Base-by-base conservation (phyloP, 2,888 invertebrate genomes). In the Cryptocephalus moraei region DNA sequence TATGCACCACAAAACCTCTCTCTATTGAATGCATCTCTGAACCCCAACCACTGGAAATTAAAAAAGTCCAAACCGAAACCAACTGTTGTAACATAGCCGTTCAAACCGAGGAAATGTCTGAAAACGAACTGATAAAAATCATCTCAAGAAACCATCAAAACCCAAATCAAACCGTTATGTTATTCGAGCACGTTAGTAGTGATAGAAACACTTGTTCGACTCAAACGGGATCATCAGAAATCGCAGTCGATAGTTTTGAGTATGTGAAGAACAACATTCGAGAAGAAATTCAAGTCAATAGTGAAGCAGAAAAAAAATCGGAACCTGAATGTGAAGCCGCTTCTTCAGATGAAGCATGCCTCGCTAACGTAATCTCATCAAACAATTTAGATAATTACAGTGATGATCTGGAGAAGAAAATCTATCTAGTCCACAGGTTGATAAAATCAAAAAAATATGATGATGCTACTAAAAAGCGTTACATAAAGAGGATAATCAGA, bases 401-500 rank as follows among this genome's bases (percentile, higher is more conserved):
- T 3, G 74, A 73, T 50, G 82, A 84, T 59, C 68, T 84, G 49
- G 79, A 83, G 57, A 76, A 76, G 53, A 78, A 79, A 52, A 73
- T 84, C 32, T 73, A 76, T 44, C 63, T 82, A 41, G 62, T 85
- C 3, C 78, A 77, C 59, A 73, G 73, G 45, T 72, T 83, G 36
- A 67, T 83, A 11, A 75, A 78, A 51, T 75, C 77, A 32, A 76
- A 78, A 52, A 76, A 77, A 55, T 75, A 79, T 53, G 77, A 82
- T 63, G 66, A 74, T 11, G 68, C 73, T 33, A 71, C 79, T 4
- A 83, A 82, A 64, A 79, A 79, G 54, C 73, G 76, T 57, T 73
- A 84, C 41, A 75, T 84, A 11, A 80, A 79, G 59, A 79, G 80
- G 61, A 75, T 85, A 44, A 78, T 84, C 0, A 73, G 78, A 51